Evolutionary conservation across 1,140 invertebrate species (phyloP).

Genomic region (Halyomorpha halys): DNA sequence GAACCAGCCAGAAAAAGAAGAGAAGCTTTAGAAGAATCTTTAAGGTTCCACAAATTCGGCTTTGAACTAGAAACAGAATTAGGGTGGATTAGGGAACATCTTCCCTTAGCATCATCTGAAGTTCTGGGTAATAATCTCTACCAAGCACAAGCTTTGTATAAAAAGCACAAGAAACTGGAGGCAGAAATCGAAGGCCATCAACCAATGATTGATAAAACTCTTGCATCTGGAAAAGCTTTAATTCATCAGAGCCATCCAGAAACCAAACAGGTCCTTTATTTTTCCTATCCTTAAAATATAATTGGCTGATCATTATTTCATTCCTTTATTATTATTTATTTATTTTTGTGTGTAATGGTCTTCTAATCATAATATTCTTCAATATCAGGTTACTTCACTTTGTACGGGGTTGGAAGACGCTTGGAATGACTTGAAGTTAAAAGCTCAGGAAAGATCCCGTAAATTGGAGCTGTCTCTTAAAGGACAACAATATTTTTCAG

Average conservation of each 20-base stretch:
- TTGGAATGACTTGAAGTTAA: slow-evolving; percentile 58
- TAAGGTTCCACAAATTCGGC: slow-evolving; percentile 82
- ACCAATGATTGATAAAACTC: slow-evolving; percentile 67
- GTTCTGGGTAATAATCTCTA: slow-evolving; percentile 70
- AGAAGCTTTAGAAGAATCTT: slow-evolving; percentile 73
- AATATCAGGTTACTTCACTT: slow-evolving; percentile 47
- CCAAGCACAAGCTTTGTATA: slow-evolving; percentile 81
- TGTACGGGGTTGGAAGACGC: slow-evolving; percentile 51
- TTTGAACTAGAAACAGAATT: slow-evolving; percentile 89
- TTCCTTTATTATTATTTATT: too few relatives aligned
- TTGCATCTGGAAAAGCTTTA: slow-evolving; percentile 59
- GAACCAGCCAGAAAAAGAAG: slow-evolving; percentile 54
- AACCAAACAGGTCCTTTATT: slow-evolving; percentile 47
- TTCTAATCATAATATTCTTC: slow-evolving; percentile 4
- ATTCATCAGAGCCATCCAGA: slow-evolving; percentile 66
- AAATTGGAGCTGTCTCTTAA: slow-evolving; percentile 75
- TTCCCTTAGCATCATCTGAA: slow-evolving; percentile 65
- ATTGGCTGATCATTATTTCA: not conserved
- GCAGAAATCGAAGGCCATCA: slow-evolving; percentile 74
- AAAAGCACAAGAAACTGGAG: slow-evolving; percentile 87
- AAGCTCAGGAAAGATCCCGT: slow-evolving; percentile 57
- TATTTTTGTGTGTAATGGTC: not conserved
- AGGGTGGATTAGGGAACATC: slow-evolving; percentile 90
- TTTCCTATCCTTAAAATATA: not conserved
- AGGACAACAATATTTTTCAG: slow-evolving; percentile 82